phyloP scores from a whole-genome alignment of 2,888 invertebrate species.

The Stegophylla sp. region DNA sequence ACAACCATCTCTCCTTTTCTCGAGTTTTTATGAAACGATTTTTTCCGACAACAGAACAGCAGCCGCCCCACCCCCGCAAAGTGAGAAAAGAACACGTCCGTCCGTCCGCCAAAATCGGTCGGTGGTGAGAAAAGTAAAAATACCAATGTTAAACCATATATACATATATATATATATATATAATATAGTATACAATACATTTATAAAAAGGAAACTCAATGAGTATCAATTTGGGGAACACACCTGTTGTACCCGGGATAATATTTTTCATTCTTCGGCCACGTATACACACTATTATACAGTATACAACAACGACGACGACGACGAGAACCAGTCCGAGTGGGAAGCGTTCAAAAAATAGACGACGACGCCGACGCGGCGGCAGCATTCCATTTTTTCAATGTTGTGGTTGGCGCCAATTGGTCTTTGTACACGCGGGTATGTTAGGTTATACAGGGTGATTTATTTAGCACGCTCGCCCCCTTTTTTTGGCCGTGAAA shows the following conservation, averaged over 20 bases:
- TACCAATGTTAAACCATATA: background rate
- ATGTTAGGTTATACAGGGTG: too few species aligned
- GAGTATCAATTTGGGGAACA: slow-evolving; percentile 17
- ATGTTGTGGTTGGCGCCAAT: slow-evolving; percentile 56
- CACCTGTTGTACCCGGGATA: slow-evolving; percentile 37
- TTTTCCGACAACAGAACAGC: background rate
- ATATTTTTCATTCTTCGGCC: background rate
- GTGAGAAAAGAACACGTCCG: background rate
- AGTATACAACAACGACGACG: too few species aligned
- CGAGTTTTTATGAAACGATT: too few species aligned
- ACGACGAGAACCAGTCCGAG: background rate
- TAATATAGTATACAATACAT: too few species aligned
- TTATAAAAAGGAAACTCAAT: background rate
- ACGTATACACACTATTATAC: background rate
- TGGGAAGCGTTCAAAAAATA: background rate
- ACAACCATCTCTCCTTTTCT: too few species aligned
- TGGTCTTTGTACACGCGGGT: slow-evolving; percentile 39
- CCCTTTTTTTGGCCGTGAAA: too few species aligned
- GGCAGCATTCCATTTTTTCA: slow-evolving; percentile 48
- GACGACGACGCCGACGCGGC: background rate
- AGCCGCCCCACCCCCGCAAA: too few species aligned
- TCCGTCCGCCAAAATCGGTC: slow-evolving; percentile 12
- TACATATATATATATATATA: too few species aligned
- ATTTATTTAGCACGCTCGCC: too few species aligned
- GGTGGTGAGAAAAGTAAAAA: background rate